Base-by-base conservation (phyloP, 2,888 invertebrate genomes). In the Platerodrilus igneus region DNA sequence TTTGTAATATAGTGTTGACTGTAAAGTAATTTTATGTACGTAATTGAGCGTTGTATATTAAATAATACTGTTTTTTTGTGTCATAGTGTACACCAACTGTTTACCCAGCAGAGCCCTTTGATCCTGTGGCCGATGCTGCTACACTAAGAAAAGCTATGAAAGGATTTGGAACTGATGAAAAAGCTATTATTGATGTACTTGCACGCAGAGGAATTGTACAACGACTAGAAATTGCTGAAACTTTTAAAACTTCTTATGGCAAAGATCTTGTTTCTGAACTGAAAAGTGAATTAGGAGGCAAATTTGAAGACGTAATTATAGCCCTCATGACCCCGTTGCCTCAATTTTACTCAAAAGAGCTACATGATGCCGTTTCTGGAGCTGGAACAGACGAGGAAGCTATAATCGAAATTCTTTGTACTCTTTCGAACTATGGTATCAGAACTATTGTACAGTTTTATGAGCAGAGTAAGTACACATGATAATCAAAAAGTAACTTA, bases 171-270 rank as follows among this genome's bases (percentile, higher is more conserved):
- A 91, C 92, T 18, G 89, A 94, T 62, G 93, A 94, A 66, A 86
- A 86, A 60, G 82, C 90, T 42, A 89, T 95, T 66, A 91, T 92
- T 58, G 87, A 90, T 60, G 82, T 95, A 4, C 75, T 96, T 23
- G 87, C 88, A 37, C 83, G 84, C 51, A 80, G 95, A 47, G 89
- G 89, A 45, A 91, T 92, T 64, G 84, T 83, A 3, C 95, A 96
- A 68, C 79, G 96, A 45, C 75, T 92, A 53, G 86, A 93, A 69
- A 90, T 97, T 59, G 83, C 88, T 26, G 85, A 86, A 65, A 83
- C 86, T 13, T 97, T 86, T 73, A 96, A 96, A 71, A 88, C 91
- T 16, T 77, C 85, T 57, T 95, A 87, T 63, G 96, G 95, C 62
- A 87, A 88, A 75, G 87, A 84, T 68, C 64, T 73, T 37, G 52